Percentiles rank a stretch among this genome's conserved stretches.
Conservation (phyloP, 2,888 invertebrate species). For the Nasonia oneida region DNA sequence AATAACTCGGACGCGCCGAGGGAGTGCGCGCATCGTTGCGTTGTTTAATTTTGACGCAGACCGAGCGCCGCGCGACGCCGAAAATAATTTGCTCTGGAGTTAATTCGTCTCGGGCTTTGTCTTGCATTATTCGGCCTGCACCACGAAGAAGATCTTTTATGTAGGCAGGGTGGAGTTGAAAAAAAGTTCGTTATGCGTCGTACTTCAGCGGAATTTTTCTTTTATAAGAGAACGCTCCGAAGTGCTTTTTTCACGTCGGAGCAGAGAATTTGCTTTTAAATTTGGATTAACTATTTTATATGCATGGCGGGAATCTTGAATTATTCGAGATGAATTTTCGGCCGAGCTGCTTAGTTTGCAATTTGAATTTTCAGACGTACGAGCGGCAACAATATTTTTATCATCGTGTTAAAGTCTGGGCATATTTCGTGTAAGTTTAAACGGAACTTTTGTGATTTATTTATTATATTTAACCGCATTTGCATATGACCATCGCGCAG, state of each 20-base stretch:
- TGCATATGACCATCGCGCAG: neutral
- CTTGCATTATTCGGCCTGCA: neutral
- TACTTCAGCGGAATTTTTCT: conserved; percentile 14
- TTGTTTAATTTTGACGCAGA: conserved; percentile 46
- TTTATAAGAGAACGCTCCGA: conserved; percentile 2
- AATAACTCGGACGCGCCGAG: conserved; percentile 63
- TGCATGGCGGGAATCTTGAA: neutral
- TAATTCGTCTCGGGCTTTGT: conserved; percentile 40
- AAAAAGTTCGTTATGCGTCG: conserved; percentile 37
- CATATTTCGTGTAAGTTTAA: neutral
- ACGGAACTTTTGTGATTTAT: neutral
- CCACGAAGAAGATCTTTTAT: conserved; percentile 16
- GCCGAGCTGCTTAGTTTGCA: neutral
- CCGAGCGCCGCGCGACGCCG: neutral
- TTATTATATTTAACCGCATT: neutral
- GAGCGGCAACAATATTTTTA: neutral
- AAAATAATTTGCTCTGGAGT: conserved; percentile 49
- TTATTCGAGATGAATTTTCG: conserved; percentile 18
- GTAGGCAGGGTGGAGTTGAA: conserved; percentile 15
- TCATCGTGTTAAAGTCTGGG: neutral
- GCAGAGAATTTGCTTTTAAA: conserved; percentile 16
- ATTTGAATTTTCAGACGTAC: neutral
- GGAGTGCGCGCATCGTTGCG: neutral
- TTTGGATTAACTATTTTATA: neutral
- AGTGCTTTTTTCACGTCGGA: neutral